Conservation (phyloP, 2,797 vertebrate species). For the Cuniculus paca region DNA sequence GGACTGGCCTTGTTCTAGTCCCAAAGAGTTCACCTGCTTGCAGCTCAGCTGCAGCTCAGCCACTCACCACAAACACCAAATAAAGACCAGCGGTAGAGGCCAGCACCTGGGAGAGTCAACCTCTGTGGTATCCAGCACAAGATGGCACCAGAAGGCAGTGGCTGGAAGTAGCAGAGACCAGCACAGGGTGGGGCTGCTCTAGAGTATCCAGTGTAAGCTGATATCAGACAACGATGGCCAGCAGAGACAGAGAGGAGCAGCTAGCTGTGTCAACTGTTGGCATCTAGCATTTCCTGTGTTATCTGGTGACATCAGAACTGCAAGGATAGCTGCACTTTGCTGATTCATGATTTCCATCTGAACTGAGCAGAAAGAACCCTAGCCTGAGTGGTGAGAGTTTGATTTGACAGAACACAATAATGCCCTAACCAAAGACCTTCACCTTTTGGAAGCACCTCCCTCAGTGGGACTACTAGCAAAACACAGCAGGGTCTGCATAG, state of each 20-base stretch:
- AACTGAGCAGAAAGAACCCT: not conserved
- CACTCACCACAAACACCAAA: no score
- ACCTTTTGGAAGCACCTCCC: not conserved
- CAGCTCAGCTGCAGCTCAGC: no score
- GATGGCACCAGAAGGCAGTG: not conserved
- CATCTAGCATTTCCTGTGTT: not conserved
- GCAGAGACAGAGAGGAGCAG: not conserved
- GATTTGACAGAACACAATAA: not conserved
- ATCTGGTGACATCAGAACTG: not conserved
- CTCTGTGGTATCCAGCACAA: no score
- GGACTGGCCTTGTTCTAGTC: no score
- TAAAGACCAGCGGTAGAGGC: no score
- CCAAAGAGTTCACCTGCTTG: no score
- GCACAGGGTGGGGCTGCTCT: not conserved
- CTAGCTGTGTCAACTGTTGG: not conserved
- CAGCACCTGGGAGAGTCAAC: not conserved
- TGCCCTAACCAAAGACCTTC: not conserved
- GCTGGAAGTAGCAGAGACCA: not conserved
- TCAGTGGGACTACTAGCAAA: not conserved
- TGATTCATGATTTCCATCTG: not conserved
- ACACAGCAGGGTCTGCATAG: not conserved
- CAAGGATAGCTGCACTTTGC: not conserved
- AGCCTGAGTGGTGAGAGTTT: not conserved
- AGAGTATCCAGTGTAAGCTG: not conserved
- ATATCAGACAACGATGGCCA: not conserved